Evolutionary conservation across 2,797 vertebrate genomes (phyloP).

Genomic region (Myotis myotis): DNA sequence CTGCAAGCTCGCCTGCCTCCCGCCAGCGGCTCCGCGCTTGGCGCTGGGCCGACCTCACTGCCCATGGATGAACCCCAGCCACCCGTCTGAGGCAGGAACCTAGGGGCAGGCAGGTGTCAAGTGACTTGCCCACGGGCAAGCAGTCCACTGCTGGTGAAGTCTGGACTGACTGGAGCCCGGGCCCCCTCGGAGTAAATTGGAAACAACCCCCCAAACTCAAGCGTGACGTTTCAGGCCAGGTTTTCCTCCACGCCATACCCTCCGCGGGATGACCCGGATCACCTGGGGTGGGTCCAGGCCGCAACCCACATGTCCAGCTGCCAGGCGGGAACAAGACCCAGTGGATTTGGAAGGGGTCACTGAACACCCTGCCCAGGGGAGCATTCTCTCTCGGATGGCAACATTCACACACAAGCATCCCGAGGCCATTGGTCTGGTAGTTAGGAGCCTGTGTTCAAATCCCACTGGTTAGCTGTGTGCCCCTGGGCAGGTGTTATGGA

Average conservation of each 20-base stretch:
- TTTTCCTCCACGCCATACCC: not conserved
- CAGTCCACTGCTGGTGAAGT: not conserved
- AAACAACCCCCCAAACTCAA: not conserved
- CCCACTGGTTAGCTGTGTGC: not conserved
- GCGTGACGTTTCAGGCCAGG: not conserved
- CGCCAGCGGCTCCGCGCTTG: not conserved
- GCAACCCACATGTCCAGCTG: not conserved
- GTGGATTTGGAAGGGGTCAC: not conserved
- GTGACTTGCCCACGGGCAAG: constrained; percentile 16
- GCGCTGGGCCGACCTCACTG: not conserved
- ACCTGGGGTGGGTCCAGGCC: not conserved
- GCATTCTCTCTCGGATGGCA: not conserved
- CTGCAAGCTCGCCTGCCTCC: not conserved
- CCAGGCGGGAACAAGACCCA: not conserved
- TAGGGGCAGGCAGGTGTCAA: not conserved
- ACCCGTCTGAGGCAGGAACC: not conserved
- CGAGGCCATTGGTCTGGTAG: fast-evolving
- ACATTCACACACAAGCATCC: not conserved
- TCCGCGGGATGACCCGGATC: not conserved
- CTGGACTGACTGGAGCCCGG: not conserved
- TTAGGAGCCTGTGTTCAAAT: not conserved
- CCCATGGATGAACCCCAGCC: not conserved
- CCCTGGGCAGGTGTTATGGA: not conserved
- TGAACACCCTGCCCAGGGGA: not conserved
- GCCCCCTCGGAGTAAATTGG: not conserved